Evolutionary conservation across 2,888 invertebrate genomes (phyloP).

Genomic region (Chalcis sispes): DNA sequence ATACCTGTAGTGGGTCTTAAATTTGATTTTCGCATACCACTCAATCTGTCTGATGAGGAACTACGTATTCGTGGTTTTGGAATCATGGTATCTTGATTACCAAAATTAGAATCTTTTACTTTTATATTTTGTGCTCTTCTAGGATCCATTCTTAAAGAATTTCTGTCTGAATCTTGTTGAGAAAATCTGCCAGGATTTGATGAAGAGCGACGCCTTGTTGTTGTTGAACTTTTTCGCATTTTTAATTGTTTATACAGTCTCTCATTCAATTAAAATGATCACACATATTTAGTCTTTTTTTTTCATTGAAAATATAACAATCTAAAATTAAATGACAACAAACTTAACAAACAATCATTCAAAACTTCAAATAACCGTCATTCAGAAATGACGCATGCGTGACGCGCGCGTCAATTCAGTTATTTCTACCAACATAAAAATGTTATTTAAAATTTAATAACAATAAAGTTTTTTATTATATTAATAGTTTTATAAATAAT

Average conservation of each 20-base stretch:
- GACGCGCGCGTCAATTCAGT: background rate
- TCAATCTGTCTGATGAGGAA: conserved; percentile 63
- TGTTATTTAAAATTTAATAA: conserved; percentile 1
- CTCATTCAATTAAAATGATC: background rate
- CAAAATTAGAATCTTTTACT: conserved; percentile 54
- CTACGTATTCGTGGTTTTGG: conserved; percentile 66
- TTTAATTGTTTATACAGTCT: too few relatives aligned
- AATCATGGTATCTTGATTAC: conserved; percentile 64
- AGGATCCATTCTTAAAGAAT: conserved; percentile 58
- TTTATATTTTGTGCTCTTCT: conserved; percentile 60
- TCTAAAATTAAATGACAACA: too few relatives aligned
- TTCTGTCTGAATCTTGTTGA: conserved; percentile 63
- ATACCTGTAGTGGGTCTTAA: conserved; percentile 64
- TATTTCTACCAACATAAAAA: conserved; percentile 31
- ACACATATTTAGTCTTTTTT: too few relatives aligned
- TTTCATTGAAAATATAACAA: too few relatives aligned
- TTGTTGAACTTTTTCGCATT: conserved; percentile 62
- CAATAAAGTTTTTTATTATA: background rate
- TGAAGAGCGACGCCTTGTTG: conserved; percentile 63
- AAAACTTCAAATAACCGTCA: conserved; percentile 31
- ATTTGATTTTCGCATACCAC: conserved; percentile 61
- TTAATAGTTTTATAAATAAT: background rate
- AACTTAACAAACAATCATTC: too few relatives aligned
- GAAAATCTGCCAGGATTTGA: conserved; percentile 67
- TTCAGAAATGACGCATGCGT: background rate